Conservation (phyloP, 2,113 vertebrate species). For the Brachyhypopomus gauderio region DNA sequence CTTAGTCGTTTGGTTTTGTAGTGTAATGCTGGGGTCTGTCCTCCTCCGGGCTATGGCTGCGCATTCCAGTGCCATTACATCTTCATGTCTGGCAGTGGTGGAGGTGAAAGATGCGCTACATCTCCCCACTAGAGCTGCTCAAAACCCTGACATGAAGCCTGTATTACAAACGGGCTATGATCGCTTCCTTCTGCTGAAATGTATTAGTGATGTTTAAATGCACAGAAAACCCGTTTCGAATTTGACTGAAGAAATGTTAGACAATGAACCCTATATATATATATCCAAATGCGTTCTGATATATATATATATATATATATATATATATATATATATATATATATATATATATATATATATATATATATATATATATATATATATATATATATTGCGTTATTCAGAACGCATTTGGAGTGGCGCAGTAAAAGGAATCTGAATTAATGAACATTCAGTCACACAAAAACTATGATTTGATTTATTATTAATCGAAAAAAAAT, state of each 20-base stretch:
- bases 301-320: no score
- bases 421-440: not conserved
- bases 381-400: no score
- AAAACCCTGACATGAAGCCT: not conserved
- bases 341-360: no score
- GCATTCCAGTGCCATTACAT: constrained; percentile 44
- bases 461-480: not conserved
- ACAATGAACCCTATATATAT: not conserved
- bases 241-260: not conserved
- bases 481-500: not conserved
- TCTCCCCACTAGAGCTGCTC: not conserved
- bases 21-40: constrained; percentile 19
- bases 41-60: constrained; percentile 1
- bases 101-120: constrained; percentile 40
- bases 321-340: no score
- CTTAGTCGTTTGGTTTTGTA: not conserved
- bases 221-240: not conserved
- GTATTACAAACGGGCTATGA: not conserved
- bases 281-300: no score
- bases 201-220: not conserved
- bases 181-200: not conserved
- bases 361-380: no score
- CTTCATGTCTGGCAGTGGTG: constrained; percentile 1
- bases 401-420: no score
- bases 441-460: not conserved